Evolutionary conservation across 1,140 invertebrate genomes (phyloP).

Genomic region (Aphelenchoides fujianensis): DNA sequence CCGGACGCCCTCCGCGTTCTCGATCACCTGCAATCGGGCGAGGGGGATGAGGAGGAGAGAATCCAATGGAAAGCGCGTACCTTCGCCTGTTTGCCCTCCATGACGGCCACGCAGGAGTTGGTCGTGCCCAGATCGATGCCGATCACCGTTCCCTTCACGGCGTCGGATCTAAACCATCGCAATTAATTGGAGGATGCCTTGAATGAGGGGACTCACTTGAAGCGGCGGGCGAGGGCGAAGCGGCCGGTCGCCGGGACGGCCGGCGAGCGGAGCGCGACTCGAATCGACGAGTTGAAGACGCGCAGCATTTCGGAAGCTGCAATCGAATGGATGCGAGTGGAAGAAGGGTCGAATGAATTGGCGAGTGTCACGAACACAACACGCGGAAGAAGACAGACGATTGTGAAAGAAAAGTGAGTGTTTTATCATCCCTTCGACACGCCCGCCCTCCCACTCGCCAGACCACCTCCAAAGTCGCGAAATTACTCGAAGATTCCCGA

Average conservation of each 20-base stretch:
- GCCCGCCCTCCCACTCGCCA: too few species aligned
- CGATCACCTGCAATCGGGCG: constrained; percentile 80
- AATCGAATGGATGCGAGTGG: too few species aligned
- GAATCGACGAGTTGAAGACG: background rate
- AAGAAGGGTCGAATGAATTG: too few species aligned
- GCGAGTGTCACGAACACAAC: too few species aligned
- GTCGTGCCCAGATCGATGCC: constrained; percentile 96
- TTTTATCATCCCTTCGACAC: too few species aligned
- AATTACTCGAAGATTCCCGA: too few species aligned
- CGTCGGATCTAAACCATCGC: constrained; percentile 24
- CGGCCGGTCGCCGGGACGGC: background rate
- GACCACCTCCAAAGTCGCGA: too few species aligned
- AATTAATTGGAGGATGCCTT: background rate
- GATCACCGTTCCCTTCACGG: constrained; percentile 77
- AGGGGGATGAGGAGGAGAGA: constrained; percentile 4
- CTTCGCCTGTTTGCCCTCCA: constrained; percentile 87
- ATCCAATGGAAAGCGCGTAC: constrained; percentile 42
- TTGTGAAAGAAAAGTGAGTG: too few species aligned
- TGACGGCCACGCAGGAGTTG: constrained; percentile 92
- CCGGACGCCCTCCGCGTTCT: constrained; percentile 87
- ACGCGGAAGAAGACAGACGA: too few species aligned
- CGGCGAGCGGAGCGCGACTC: background rate
- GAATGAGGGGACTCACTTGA: constrained; percentile 3
- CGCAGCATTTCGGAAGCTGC: background rate
- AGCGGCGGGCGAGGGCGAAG: background rate